Conservation (phyloP, 2,113 vertebrate genomes). For the Corydoras sp. region DNA sequence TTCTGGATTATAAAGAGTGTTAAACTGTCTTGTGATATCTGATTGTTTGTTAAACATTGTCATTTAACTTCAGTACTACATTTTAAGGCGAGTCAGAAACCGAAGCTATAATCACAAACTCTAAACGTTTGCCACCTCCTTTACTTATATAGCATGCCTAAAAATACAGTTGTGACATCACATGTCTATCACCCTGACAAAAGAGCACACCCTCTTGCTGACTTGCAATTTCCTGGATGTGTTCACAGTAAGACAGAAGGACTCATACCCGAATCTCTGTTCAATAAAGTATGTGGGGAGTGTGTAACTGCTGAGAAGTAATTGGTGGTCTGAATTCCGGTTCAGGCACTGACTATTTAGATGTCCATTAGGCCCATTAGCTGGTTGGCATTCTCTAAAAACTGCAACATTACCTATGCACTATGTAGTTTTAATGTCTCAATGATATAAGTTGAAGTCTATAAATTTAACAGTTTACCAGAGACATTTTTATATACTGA, state of each 20-base stretch:
- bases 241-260: not conserved
- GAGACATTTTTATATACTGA: conserved; percentile 1
- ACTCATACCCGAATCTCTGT: too few relatives aligned
- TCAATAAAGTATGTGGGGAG: too few relatives aligned
- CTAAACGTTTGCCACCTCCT: conserved; percentile 16
- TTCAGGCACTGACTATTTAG: not conserved
- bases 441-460: conserved; percentile 13
- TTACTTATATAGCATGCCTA: conserved; percentile 50
- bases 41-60: too few relatives aligned
- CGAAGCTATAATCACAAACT: not conserved
- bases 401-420: not conserved
- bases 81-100: too few relatives aligned
- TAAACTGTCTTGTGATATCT: too few relatives aligned
- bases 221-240: conserved; percentile 29
- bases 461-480: not conserved
- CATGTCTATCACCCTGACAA: not conserved
- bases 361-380: not conserved
- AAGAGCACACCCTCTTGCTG: conserved; percentile 17
- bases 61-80: too few relatives aligned
- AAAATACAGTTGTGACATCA: conserved; percentile 52
- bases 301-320: too few relatives aligned
- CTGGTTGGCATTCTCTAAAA: not conserved
- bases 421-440: not conserved
- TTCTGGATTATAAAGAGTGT: too few relatives aligned
- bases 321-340: not conserved